Evolutionary conservation across 2,888 invertebrate species (phyloP).

Genomic region (Lithophane semibrunnea): DNA sequence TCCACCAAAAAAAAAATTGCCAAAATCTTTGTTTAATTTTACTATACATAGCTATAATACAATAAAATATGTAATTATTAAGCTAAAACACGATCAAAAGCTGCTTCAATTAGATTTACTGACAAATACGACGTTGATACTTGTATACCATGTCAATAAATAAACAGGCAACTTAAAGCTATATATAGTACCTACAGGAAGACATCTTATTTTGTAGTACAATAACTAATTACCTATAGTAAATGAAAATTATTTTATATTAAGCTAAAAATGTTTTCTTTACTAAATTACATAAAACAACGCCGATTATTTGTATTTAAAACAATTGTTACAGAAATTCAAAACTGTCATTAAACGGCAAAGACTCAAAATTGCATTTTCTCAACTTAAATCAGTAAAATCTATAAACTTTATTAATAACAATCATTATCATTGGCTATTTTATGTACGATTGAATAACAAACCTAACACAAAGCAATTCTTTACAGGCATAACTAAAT

Average conservation of each 20-base stretch:
- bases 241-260: neutral
- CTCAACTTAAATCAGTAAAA: neutral
- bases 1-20: neutral
- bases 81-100: neutral
- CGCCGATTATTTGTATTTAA: neutral
- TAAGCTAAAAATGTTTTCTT: neutral
- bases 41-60: neutral
- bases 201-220: slow-evolving; percentile 20
- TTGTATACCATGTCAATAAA: neutral
- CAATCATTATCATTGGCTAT: neutral
- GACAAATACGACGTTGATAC: neutral
- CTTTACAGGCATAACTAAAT: slow-evolving; percentile 54
- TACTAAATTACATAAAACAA: neutral
- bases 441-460: slow-evolving; percentile 23
- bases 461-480: slow-evolving; percentile 45
- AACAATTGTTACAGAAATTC: neutral
- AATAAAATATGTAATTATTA: neutral
- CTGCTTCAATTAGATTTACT: slow-evolving; percentile 3
- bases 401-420: slow-evolving; percentile 22
- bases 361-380: neutral
- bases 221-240: neutral
- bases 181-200: slow-evolving; percentile 31
- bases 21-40: neutral
- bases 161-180: slow-evolving; percentile 13
- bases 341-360: neutral